These are phyloP conservation scores for Subacronicta megacephala DNA, from an alignment of 2,888 invertebrate genomes.

Conservation along the genomic window DNA sequence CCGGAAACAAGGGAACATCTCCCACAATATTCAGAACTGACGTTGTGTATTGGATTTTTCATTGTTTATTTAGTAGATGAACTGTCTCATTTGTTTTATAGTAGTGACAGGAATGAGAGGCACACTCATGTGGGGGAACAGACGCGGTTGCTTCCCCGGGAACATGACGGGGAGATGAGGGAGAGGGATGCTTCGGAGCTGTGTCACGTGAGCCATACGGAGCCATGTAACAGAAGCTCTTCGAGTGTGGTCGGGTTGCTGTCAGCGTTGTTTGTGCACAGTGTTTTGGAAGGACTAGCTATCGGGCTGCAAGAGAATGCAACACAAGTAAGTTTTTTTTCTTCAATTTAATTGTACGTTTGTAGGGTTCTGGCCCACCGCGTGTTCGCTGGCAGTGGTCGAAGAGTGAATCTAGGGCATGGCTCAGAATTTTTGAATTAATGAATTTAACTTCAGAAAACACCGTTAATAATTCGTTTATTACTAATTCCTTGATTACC, in stretches of 20 bases:
- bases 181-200: conserved; percentile 78
- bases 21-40: conserved; percentile 90
- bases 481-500: too few species aligned
- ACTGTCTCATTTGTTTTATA: conserved; percentile 91
- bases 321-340: conserved; percentile 90
- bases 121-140: conserved; percentile 71
- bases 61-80: conserved; percentile 93
- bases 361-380: too few species aligned
- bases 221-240: conserved; percentile 91
- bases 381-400: too few species aligned
- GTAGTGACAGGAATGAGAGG: conserved; percentile 46
- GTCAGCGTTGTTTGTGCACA: conserved; percentile 93
- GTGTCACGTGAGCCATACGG: conserved; percentile 92
- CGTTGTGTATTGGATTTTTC: conserved; percentile 92
- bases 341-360: too few species aligned
- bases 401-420: too few species aligned
- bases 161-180: conserved; percentile 73
- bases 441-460: too few species aligned
- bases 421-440: too few species aligned
- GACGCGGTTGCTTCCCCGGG: conserved; percentile 64
- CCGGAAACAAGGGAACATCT: conserved; percentile 93
- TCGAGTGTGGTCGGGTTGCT: conserved; percentile 92
- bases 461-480: too few species aligned
- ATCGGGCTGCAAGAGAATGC: conserved; percentile 93
- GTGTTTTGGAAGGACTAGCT: conserved; percentile 94